Evolutionary conservation across 2,113 vertebrate genomes (phyloP).

Genomic region (Actenoides lindsayi): DNA sequence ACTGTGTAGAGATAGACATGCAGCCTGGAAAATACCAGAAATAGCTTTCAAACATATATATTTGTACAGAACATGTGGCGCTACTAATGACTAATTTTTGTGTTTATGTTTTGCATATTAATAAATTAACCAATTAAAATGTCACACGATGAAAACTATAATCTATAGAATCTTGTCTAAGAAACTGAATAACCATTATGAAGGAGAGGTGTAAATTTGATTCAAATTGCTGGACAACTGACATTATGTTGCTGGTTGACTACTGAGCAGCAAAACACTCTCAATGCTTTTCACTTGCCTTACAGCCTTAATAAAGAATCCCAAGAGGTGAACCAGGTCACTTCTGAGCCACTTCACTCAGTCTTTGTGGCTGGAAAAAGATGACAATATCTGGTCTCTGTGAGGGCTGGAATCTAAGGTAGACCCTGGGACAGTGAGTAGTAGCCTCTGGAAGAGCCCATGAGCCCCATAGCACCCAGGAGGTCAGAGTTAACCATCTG

Average conservation of each 20-base stretch:
- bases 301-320: not conserved
- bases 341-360: not conserved
- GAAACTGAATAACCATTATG: not conserved
- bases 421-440: not conserved
- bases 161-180: not conserved
- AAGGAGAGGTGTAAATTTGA: not conserved
- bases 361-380: not conserved
- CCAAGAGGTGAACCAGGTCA: not conserved
- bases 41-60: constrained; percentile 10
- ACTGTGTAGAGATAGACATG: not conserved
- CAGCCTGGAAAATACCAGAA: not conserved
- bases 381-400: not conserved
- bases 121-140: constrained; percentile 1
- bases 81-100: not conserved
- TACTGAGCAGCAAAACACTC: not conserved
- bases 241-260: not conserved
- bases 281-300: not conserved
- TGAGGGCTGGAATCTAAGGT: not conserved
- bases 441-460: not conserved
- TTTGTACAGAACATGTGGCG: not conserved
- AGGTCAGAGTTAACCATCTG: not conserved
- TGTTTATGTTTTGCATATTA: constrained; percentile 19
- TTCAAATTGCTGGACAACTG: not conserved
- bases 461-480: not conserved
- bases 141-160: not conserved